Base-by-base conservation (phyloP, 2,888 invertebrate species). In the Melanargia galathea region DNA sequence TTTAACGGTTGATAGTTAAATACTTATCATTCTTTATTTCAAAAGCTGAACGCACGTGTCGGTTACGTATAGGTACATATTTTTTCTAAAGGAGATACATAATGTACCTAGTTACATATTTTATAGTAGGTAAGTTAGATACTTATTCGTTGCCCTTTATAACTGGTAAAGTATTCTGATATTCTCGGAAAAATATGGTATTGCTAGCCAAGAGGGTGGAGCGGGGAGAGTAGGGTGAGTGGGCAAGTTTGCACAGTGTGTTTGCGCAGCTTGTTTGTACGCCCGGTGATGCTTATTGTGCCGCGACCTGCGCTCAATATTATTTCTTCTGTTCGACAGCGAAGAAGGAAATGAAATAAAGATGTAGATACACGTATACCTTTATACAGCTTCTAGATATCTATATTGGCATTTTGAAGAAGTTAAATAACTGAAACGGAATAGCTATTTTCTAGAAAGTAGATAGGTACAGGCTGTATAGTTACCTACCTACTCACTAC, bases 211-310 rank as follows among this genome's bases (percentile, higher is more conserved):
- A 49, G 38, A 55, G 59, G 33, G 62, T 70, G 74, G 73, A 33
- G 56, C 33, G 51, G 43, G 55, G 62, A 56, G 49, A 56, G 20
- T 51, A 64, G 70, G 69, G 68, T 66, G 71, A 64, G 62, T 60
- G 60, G 62, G 66, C 60, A 75, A 82, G 80, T 84, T 74, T 74
- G 70, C 73, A 57, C 72, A 70, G 72, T 57, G 64, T 77, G 76
- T 80, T 86, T 86, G 78, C 77, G 64, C 75, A 75, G 74, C 67
- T 70, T 83, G 82, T 86, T 82, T 81, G 79, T 75, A 64, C 46
- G 62, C 64, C 74, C 75, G 68, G 70, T 78, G 73, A 77, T 80
- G 83, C 83, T 82, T 84, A 84, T 83, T 85, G 84, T 83, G 77
- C 66, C 57, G 10, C 67, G 61, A 57, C 64, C 60, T 60, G 40